These are phyloP conservation scores for Lycia hirtaria DNA, from an alignment of 2,888 invertebrate species.

Conservation along the genomic window DNA sequence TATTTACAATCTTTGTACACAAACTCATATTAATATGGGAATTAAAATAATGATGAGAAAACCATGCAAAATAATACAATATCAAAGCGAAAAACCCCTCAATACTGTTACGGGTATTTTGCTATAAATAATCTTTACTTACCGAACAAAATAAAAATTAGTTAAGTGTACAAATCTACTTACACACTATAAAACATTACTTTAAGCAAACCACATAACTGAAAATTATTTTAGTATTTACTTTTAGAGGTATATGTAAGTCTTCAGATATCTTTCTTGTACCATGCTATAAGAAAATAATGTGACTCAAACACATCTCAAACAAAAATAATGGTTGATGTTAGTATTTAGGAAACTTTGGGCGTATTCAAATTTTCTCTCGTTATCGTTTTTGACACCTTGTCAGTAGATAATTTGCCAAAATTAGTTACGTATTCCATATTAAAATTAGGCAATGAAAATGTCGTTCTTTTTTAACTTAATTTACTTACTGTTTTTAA, in stretches of 20 bases:
- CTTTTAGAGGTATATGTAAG: not conserved
- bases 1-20: slow-evolving; percentile 16
- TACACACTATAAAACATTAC: not conserved
- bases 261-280: not conserved
- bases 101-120: not conserved
- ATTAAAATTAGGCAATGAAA: too few relatives aligned
- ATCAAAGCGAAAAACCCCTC: not conserved
- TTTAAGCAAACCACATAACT: too few relatives aligned
- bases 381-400: too few relatives aligned
- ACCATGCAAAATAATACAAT: slow-evolving; percentile 26
- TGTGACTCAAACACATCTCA: not conserved
- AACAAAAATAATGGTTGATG: not conserved
- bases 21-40: slow-evolving; percentile 24
- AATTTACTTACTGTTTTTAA: too few relatives aligned
- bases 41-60: slow-evolving; percentile 24
- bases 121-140: not conserved
- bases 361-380: too few relatives aligned
- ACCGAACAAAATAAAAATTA: not conserved
- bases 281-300: not conserved
- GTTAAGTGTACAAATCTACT: not conserved
- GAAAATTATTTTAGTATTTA: not conserved
- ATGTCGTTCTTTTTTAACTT: too few relatives aligned
- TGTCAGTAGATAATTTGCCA: too few relatives aligned
- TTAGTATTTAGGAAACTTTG: too few relatives aligned
- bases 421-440: too few relatives aligned